These are phyloP conservation scores for Anguilla pacifica DNA, from an alignment of 2,797 vertebrate genomes.

Conservation along the genomic window DNA sequence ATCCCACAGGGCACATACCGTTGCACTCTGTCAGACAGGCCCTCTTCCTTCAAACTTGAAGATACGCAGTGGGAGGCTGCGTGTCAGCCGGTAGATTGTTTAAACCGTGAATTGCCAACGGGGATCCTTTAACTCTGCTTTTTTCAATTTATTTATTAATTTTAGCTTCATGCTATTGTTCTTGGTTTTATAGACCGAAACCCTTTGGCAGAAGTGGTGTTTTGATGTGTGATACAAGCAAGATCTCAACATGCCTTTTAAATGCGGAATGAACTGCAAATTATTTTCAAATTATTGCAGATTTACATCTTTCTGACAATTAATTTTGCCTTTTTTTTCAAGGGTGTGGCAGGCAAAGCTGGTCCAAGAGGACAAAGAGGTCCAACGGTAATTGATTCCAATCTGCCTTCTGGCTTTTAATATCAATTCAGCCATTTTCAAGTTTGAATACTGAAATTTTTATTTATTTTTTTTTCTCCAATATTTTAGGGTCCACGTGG, in stretches of 20 bases:
- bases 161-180: conserved; percentile 43
- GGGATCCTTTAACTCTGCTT: conserved; percentile 46
- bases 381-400: conserved; percentile 82
- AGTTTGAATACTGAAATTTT: not conserved
- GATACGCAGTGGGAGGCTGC: conserved; percentile 47
- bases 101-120: conserved; percentile 62
- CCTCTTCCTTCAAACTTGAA: conserved; percentile 45
- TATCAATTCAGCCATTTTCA: not conserved
- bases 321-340: conserved; percentile 49
- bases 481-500: conserved; percentile 87
- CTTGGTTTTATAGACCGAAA: conserved; percentile 38
- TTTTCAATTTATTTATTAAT: conserved; percentile 55
- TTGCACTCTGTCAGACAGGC: conserved; percentile 48
- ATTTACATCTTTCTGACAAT: not conserved
- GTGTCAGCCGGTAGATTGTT: conserved; percentile 58
- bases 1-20: conserved; percentile 24
- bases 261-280: not conserved
- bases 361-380: conserved; percentile 95
- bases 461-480: not conserved
- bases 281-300: not conserved
- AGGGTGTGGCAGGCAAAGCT: conserved; percentile 93
- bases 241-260: not conserved
- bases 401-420: not conserved
- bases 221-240: conserved; percentile 15
- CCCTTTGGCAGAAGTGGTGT: conserved; percentile 11